phyloP scores from a whole-genome alignment of 2,888 invertebrate genomes.

The Malacosoma neustria region DNA sequence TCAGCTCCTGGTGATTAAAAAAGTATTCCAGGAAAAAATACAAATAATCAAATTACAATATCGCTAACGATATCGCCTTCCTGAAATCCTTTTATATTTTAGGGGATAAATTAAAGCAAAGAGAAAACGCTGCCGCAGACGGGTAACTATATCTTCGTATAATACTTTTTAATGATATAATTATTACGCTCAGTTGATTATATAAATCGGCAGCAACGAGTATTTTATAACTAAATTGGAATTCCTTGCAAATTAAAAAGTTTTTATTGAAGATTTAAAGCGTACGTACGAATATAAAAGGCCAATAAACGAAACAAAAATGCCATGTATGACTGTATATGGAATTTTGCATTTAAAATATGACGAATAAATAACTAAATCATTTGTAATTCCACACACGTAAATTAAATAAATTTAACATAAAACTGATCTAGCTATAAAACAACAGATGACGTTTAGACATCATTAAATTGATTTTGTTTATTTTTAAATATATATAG shows the following conservation, averaged over 20 bases:
- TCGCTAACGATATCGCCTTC: constrained; percentile 67
- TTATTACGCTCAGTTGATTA: constrained; percentile 14
- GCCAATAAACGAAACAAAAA: background rate
- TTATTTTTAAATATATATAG: too few relatives aligned
- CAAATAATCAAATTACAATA: constrained; percentile 77
- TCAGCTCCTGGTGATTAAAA: constrained; percentile 63
- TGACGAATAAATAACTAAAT: constrained; percentile 1
- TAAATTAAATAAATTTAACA: background rate
- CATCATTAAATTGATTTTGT: background rate
- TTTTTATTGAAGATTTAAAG: constrained; percentile 7
- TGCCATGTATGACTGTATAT: background rate
- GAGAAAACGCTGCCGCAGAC: constrained; percentile 7
- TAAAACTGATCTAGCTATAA: background rate
- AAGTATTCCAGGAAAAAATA: constrained; percentile 70
- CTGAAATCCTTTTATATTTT: constrained; percentile 73
- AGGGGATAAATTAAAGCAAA: constrained; percentile 68
- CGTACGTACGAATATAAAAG: constrained; percentile 1
- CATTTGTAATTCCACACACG: background rate
- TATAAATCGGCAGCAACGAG: constrained; percentile 1
- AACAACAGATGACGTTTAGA: background rate
- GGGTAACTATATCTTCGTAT: background rate
- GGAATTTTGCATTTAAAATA: constrained; percentile 4
- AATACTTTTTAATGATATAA: constrained; percentile 19
- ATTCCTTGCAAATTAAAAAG: constrained; percentile 1
- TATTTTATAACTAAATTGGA: background rate